Percentiles rank a stretch among this genome's conserved stretches.
Conservation (phyloP, 2,113 vertebrate species). For the Mirza zaza region DNA sequence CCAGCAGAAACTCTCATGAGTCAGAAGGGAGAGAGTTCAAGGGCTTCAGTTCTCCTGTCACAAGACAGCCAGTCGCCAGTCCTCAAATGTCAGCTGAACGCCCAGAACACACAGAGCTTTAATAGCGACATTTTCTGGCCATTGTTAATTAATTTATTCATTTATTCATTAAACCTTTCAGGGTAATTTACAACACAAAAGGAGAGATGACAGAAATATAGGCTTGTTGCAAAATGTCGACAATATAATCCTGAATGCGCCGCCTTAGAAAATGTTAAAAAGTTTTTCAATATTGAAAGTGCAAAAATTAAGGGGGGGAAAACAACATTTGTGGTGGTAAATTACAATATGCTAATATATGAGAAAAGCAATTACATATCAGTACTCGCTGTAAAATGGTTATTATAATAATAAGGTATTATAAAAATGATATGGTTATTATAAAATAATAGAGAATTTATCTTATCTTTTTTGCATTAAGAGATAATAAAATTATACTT, state of each 20-base stretch:
- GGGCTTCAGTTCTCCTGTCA: background rate
- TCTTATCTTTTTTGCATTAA: conserved; percentile 43
- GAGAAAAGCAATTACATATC: conserved; percentile 34
- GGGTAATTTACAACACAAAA: conserved; percentile 29
- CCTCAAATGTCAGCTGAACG: background rate
- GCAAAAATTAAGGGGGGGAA: background rate
- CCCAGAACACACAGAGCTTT: background rate
- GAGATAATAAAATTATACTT: conserved; percentile 49
- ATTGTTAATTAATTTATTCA: conserved; percentile 15
- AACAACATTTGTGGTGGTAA: background rate
- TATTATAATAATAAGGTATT: conserved; percentile 24
- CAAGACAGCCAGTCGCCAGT: background rate
- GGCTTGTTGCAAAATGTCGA: background rate
- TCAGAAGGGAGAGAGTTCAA: background rate
- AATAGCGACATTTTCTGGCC: background rate
- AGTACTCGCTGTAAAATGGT: background rate
- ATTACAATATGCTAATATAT: conserved; percentile 14
- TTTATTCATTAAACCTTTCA: conserved; percentile 45
- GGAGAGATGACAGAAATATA: background rate
- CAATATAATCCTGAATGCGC: background rate
- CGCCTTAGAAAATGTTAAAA: background rate
- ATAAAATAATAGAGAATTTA: conserved; percentile 63
- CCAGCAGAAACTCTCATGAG: background rate
- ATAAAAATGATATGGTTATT: conserved; percentile 57
- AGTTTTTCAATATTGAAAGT: conserved; percentile 44